Evolutionary conservation across 2,797 vertebrate species (phyloP).

Genomic region (Spinus pinus): DNA sequence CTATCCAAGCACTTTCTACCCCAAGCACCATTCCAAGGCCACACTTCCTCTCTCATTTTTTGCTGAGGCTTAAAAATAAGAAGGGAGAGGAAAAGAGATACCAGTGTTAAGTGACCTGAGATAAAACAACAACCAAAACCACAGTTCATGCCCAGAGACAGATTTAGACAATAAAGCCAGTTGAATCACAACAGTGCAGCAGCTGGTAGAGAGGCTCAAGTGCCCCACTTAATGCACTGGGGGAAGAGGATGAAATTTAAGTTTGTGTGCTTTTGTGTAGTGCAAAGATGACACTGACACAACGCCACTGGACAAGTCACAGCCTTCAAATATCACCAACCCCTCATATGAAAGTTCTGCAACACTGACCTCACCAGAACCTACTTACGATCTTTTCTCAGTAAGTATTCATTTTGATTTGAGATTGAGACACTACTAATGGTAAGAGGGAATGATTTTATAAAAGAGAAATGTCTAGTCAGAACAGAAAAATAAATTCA

Average conservation of each 20-base stretch:
- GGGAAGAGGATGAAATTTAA: not conserved
- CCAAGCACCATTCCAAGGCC: not conserved
- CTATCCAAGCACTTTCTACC: not conserved
- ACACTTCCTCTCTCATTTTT: not conserved
- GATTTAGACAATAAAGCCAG: not conserved
- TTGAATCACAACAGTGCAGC: not conserved
- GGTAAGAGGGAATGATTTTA: not conserved
- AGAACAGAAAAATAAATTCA: not conserved
- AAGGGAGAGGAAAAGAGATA: not conserved
- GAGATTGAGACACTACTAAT: not conserved
- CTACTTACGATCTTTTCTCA: slow-evolving; percentile 33
- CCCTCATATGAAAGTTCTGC: slow-evolving; percentile 80
- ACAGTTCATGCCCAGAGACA: not conserved
- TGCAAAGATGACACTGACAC: slow-evolving; percentile 77
- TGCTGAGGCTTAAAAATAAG: not conserved
- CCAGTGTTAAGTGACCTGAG: not conserved
- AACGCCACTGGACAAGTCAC: slow-evolving; percentile 56
- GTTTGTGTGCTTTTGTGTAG: slow-evolving; percentile 63
- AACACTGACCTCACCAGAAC: not conserved
- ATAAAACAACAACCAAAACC: not conserved
- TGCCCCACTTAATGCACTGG: not conserved
- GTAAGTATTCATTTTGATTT: slow-evolving; percentile 68
- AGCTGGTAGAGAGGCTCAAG: not conserved
- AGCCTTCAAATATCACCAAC: slow-evolving; percentile 80
- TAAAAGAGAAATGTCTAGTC: not conserved